Conservation (phyloP, 2,888 invertebrate species). For the Uloborus plumipes region DNA sequence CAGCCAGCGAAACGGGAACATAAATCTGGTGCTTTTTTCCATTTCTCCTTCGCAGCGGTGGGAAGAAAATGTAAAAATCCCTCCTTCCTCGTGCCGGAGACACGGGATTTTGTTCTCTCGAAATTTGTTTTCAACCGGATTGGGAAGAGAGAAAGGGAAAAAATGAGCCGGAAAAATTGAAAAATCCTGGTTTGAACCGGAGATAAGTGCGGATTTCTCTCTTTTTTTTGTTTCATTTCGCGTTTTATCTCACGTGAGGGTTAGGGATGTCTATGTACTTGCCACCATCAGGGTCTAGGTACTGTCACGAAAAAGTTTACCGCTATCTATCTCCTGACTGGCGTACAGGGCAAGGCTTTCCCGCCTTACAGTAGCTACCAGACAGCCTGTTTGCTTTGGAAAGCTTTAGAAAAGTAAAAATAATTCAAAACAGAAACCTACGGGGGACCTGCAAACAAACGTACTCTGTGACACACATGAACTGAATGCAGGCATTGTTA, state of each 20-base stretch:
- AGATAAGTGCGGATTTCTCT: conserved; percentile 57
- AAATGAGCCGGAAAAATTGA: conserved; percentile 1
- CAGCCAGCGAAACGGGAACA: too few species aligned
- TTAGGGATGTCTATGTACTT: conserved; percentile 3
- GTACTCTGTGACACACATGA: too few species aligned
- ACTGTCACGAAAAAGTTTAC: conserved; percentile 50
- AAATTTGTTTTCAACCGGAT: conserved; percentile 44
- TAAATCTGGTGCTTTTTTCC: too few species aligned
- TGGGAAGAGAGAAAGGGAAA: conserved; percentile 11
- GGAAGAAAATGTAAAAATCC: conserved; percentile 30
- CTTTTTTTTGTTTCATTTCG: conserved; percentile 16
- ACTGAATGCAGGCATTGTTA: too few species aligned
- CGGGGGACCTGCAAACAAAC: too few species aligned
- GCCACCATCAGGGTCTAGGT: conserved; percentile 19
- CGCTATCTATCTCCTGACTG: conserved; percentile 26
- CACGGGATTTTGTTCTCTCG: conserved; percentile 44
- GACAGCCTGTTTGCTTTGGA: too few species aligned
- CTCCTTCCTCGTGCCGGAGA: conserved; percentile 20
- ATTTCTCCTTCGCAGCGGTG: neutral
- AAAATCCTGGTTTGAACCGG: conserved; percentile 38
- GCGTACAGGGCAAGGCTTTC: too few species aligned
- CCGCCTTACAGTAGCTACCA: too few species aligned
- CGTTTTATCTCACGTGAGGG: conserved; percentile 14
- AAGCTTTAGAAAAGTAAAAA: too few species aligned
- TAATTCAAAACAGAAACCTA: too few species aligned